phyloP scores from a whole-genome alignment of 2,888 invertebrate genomes.

The Dryomyza anilis region DNA sequence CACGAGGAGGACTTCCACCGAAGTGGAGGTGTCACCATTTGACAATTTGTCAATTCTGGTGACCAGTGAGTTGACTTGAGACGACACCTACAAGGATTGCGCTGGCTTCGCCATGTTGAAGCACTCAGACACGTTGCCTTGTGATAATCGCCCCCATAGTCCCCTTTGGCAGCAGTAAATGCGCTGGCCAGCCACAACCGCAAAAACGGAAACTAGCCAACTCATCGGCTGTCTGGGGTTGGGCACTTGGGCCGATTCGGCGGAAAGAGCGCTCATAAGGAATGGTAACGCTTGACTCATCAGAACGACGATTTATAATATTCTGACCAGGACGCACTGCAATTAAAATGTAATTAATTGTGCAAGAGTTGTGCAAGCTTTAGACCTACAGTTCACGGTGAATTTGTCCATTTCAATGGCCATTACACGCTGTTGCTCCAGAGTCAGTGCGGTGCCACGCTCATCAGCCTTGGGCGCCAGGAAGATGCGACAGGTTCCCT shows the following conservation, averaged over 20 bases:
- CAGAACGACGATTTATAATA: constrained; percentile 69
- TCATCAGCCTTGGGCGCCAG: constrained; percentile 71
- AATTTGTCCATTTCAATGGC: constrained; percentile 75
- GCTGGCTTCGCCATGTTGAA: too few relatives aligned
- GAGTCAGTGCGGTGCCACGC: constrained; percentile 65
- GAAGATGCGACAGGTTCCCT: constrained; percentile 71
- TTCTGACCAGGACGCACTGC: constrained; percentile 74
- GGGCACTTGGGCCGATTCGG: constrained; percentile 66
- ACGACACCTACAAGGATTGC: too few relatives aligned
- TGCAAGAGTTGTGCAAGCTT: too few relatives aligned
- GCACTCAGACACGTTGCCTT: too few relatives aligned
- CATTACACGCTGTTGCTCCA: constrained; percentile 66
- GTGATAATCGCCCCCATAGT: too few relatives aligned
- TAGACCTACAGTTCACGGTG: too few relatives aligned
- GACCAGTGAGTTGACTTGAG: too few relatives aligned
- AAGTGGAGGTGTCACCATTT: too few relatives aligned
- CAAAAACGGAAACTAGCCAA: constrained; percentile 75
- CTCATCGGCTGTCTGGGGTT: constrained; percentile 59
- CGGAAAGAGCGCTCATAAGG: constrained; percentile 83
- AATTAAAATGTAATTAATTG: too few relatives aligned
- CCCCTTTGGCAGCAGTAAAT: constrained; percentile 76
- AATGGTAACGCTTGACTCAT: constrained; percentile 79
- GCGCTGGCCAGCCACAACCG: constrained; percentile 87
- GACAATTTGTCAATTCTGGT: too few relatives aligned
- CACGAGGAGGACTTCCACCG: too few relatives aligned